A percentile compares a stretch with the other conserved stretches of the same genome.
phyloP scores from a whole-genome alignment of 1,140 invertebrate genomes.

The Potamilus streckersoni region DNA sequence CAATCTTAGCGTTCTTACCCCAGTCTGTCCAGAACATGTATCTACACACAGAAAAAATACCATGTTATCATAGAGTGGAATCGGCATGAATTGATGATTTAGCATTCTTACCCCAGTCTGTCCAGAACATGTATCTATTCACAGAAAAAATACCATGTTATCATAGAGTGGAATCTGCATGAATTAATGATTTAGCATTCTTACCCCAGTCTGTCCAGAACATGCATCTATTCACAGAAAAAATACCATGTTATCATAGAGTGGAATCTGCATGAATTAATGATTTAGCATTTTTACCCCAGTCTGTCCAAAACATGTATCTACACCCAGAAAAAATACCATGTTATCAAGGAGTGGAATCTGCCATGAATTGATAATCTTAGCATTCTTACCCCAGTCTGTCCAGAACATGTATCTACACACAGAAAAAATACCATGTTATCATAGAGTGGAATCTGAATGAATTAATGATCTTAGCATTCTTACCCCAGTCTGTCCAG shows the following conservation, averaged over 20 bases:
- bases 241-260: neutral
- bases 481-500: no score
- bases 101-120: no score
- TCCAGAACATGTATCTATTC: conserved; percentile 69
- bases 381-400: no score
- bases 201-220: no score
- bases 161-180: no score
- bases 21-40: conserved; percentile 98
- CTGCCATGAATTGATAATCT: no score
- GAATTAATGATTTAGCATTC: no score
- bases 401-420: conserved; percentile 76
- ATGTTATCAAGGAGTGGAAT: neutral
- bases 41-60: conserved; percentile 35
- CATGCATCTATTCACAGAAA: conserved; percentile 69
- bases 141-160: neutral
- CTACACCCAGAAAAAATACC: conserved; percentile 35
- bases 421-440: neutral
- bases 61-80: neutral
- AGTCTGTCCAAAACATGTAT: conserved; percentile 67
- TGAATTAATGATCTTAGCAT: no score
- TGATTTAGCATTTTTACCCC: no score
- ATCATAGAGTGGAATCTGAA: no score
- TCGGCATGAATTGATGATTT: no score
- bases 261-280: no score
- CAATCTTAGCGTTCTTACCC: conserved; percentile 97